Base-by-base conservation (phyloP, 2,113 vertebrate species). In the Myiopsitta monachus region DNA sequence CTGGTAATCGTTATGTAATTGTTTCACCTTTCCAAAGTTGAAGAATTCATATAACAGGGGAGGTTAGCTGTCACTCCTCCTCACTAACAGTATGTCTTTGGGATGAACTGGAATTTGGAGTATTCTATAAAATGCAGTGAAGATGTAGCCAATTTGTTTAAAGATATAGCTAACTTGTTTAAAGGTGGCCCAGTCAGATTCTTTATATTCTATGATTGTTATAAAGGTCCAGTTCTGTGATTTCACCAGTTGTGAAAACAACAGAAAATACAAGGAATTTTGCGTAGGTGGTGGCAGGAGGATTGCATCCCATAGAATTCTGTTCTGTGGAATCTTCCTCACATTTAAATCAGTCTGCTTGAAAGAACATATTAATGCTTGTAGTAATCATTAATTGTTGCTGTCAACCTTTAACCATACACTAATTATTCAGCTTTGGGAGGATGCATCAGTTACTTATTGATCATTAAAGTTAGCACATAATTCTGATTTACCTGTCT, bases 401-500 rank as follows among this genome's bases (percentile, higher is more conserved):
- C 55, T 49, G 19, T 87, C 95, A 94, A 70, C 51, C 28, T 93
- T 51, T 86, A 57, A 21, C 14, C 36, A 76, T 82, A 70, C 15
- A 83, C 86, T 91, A 76, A 84, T 95, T 92, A 51, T 83, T 94
- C 70, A 76, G 0, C 51, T 94, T 44, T 49, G 27, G 30, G 63
- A 94, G 24, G 59, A 83, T 87, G 75, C 54, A 87, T n/a, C 31
- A 76, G 41, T 88, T 92, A 43, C 36, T 41, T 91, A 41, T 54
- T 79, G 90, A 83, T 90, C 66, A 72, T 82, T 74, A 82, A 27
- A 82, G 38, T 62, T 72, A 87, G 70, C 77, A 80, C 74, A 88
- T 88, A 44, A 67, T 82, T 91, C 75, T 91, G 70, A 94, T 95
- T 94, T 93, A 83, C 38, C 30, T 61, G 38, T 47, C 85, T 91